Conservation (phyloP, 2,888 invertebrate genomes). For the Harpalus rufipes region DNA sequence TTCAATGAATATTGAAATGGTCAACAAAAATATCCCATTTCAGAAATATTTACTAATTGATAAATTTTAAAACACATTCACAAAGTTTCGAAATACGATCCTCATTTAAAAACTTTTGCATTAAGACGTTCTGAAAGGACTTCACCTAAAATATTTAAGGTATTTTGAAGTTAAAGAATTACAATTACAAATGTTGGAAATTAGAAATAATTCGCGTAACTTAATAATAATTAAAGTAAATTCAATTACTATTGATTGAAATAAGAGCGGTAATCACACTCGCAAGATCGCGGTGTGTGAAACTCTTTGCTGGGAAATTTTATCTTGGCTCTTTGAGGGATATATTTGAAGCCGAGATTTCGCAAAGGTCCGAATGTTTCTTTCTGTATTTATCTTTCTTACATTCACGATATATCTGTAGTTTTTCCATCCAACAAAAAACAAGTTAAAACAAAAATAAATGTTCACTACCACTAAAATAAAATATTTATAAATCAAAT, state of each 20-base stretch:
- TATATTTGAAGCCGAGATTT: constrained; percentile 37
- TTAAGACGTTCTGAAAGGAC: constrained; percentile 29
- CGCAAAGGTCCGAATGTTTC: constrained; percentile 14
- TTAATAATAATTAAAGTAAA: constrained; percentile 25
- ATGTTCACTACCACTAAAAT: not conserved
- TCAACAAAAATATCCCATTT: constrained; percentile 33
- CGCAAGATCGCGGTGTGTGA: constrained; percentile 11
- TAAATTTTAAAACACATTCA: constrained; percentile 53
- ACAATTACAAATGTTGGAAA: not conserved
- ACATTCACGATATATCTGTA: not conserved
- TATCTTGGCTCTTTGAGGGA: constrained; percentile 38
- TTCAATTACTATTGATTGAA: constrained; percentile 33
- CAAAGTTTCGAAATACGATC: constrained; percentile 25
- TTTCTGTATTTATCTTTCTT: constrained; percentile 36
- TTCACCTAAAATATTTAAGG: constrained; percentile 44
- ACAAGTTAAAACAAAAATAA: constrained; percentile 42
- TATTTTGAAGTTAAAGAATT: constrained; percentile 23
- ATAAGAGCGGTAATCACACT: not conserved
- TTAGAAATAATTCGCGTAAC: not conserved
- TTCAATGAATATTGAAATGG: constrained; percentile 34
- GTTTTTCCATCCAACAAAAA: constrained; percentile 6
- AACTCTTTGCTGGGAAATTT: constrained; percentile 8
- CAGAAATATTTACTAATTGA: constrained; percentile 43
- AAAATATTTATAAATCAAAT: not conserved
- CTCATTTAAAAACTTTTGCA: constrained; percentile 29